Conservation (phyloP, 2,797 vertebrate genomes). For the Anguilla pacifica region DNA sequence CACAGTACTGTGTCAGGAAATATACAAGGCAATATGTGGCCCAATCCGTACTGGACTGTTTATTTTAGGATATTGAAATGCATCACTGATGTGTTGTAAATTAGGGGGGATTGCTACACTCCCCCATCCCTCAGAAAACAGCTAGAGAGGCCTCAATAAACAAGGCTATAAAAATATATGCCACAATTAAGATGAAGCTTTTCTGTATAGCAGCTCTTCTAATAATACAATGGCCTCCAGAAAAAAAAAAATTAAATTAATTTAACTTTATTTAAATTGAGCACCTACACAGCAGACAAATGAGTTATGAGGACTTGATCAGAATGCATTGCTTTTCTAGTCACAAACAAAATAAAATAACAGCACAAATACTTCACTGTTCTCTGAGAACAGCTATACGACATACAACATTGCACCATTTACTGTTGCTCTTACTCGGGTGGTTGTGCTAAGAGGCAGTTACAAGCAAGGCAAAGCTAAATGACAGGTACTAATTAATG, state of each 20-base stretch:
- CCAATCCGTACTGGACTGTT: neutral
- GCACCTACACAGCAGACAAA: neutral
- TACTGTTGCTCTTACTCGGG: neutral
- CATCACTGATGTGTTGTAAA: neutral
- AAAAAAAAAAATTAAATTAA: neutral
- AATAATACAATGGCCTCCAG: neutral
- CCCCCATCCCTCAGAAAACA: neutral
- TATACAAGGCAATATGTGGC: neutral
- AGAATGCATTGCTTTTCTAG: neutral
- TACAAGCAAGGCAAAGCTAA: conserved; percentile 13
- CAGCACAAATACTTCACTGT: neutral
- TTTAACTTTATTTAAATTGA: neutral
- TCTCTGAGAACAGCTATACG: neutral
- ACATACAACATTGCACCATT: neutral
- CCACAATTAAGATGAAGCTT: neutral
- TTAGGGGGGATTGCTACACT: neutral
- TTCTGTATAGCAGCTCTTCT: neutral
- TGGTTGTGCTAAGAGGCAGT: conserved; percentile 7
- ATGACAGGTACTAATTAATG: conserved; percentile 15
- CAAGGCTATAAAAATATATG: neutral
- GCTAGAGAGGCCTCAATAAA: neutral
- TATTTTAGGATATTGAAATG: neutral
- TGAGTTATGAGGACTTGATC: neutral
- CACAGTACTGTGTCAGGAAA: neutral
- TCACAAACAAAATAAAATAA: neutral